Conservation (phyloP, 2,797 vertebrate genomes). For the Trachurus trachurus region DNA sequence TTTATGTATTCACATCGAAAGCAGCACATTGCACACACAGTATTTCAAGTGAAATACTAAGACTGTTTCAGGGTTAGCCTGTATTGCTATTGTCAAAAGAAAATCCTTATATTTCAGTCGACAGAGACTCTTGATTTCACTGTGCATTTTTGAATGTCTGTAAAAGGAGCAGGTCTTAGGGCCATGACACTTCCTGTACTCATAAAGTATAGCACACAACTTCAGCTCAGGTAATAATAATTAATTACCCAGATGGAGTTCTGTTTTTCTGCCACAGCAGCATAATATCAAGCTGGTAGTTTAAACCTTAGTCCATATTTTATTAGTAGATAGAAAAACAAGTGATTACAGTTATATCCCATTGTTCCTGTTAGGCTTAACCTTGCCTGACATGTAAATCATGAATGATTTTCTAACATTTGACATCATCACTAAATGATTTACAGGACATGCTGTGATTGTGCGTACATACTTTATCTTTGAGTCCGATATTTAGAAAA, state of each 20-base stretch:
- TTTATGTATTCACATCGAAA: conserved; percentile 37
- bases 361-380: conserved; percentile 37
- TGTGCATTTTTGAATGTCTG: conserved; percentile 1
- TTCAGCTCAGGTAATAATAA: conserved; percentile 6
- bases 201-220: neutral
- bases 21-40: conserved; percentile 27
- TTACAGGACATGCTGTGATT: conserved; percentile 28
- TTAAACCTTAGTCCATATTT: conserved; percentile 5
- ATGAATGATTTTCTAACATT: conserved; percentile 12
- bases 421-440: conserved; percentile 8
- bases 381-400: conserved; percentile 6
- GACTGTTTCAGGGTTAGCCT: conserved; percentile 16
- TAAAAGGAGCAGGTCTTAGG: neutral
- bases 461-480: conserved; percentile 29
- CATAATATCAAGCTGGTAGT: conserved; percentile 21
- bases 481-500: conserved; percentile 27
- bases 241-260: neutral
- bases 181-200: neutral
- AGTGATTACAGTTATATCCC: conserved; percentile 22
- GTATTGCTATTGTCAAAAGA: neutral
- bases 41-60: conserved; percentile 38
- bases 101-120: neutral
- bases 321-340: conserved; percentile 42
- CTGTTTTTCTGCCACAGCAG: conserved; percentile 34
- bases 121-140: conserved; percentile 3